Percentiles rank a stretch among this genome's conserved stretches.
Evolutionary conservation across 2,113 vertebrate genomes (phyloP).

Genomic region (Ursus arctos): DNA sequence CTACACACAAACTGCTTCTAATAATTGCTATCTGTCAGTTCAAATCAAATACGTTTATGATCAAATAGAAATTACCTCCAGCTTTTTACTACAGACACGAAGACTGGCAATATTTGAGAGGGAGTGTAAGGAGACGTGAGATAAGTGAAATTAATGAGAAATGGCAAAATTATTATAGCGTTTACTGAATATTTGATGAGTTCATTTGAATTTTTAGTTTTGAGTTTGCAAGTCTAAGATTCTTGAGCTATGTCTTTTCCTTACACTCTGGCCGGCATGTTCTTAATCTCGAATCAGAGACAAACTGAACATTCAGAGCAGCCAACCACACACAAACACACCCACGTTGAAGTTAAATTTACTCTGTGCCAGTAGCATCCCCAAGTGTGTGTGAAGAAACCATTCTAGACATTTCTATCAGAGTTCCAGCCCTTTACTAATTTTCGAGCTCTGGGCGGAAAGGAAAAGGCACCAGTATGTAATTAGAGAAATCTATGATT

Average conservation of each 20-base stretch:
- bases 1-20: not conserved
- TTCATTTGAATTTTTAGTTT: slow-evolving; percentile 7
- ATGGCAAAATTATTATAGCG: not conserved
- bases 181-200: not conserved
- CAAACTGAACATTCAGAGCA: not conserved
- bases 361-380: not conserved
- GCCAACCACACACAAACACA: not conserved
- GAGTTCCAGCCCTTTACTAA: not conserved
- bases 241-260: not conserved
- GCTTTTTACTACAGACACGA: not conserved
- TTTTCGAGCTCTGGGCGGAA: slow-evolving; percentile 21
- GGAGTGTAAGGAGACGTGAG: not conserved
- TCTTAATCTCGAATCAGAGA: slow-evolving; percentile 27
- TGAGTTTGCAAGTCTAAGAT: not conserved
- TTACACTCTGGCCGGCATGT: not conserved
- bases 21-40: not conserved
- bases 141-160: not conserved
- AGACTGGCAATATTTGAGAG: not conserved
- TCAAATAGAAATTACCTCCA: not conserved
- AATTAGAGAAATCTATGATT: slow-evolving; percentile 78
- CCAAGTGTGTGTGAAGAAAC: slow-evolving; percentile 1
- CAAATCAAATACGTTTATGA: not conserved
- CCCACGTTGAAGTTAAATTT: not conserved
- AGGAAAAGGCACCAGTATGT: slow-evolving; percentile 6
- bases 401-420: slow-evolving; percentile 56